Evolutionary conservation across 2,888 invertebrate species (phyloP), one percentile per base, ranked within the genome.

Genomic region (Gryllus longicercus): DNA sequence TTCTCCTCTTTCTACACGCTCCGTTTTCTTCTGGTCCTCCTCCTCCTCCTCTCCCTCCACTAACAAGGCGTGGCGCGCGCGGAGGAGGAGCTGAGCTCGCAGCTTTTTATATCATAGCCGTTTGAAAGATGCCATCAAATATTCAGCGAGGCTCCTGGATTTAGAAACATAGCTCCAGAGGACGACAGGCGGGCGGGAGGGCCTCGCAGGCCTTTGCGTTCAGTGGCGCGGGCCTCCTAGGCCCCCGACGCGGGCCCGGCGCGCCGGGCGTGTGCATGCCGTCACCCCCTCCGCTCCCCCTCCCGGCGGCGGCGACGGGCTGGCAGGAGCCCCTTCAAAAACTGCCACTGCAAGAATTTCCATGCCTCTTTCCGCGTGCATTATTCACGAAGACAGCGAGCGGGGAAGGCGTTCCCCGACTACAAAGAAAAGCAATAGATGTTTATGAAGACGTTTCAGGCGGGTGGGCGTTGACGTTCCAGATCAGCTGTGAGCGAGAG

Each of bases 51-150:
- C 63, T 8, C 63, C 63, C 3, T 63, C 63, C 63, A 63, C 63
- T 63, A n/a, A n/a, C 63, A 18, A 63, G 63, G n/a, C 63, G n/a
- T n/a, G n/a, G 63, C 63, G 38, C 63, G 63, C 14, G 63, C 63
- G 63, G 63, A 18, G 63, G 16, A n/a, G n/a, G 63, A n/a, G 63
- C 16, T 14, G 63, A 38, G 38, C 38, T 63, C n/a, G 16, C 63
- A 63, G 63, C 63, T 63, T 63, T 63, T 63, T 63, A 63, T 63
- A 63, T 63, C 63, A 63, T 63, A 63, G 63, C 63, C 63, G 63
- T 63, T 63, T 63, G 63, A 63, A 63, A 63, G 63, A 63, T 63
- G 63, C 63, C 63, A 63, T 63, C 63, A 63, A 63, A 63, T 63
- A 63, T 63, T 63, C 63, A 63, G 63, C 63, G 63, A 14, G n/a